These are phyloP conservation scores for Cheilosia pagana DNA, from an alignment of 2,888 invertebrate genomes.

Conservation along the genomic window DNA sequence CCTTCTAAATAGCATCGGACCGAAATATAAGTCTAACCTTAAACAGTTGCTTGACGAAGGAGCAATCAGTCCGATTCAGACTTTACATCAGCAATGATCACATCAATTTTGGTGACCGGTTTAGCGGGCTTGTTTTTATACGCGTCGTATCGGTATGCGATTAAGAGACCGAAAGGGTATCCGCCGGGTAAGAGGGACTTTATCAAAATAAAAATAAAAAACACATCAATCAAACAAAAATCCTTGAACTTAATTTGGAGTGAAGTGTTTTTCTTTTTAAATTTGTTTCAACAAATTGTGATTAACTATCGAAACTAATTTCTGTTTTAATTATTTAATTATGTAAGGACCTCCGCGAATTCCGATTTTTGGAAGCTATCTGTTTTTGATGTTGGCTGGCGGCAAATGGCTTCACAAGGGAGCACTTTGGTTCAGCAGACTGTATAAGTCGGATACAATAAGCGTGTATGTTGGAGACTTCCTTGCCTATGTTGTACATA, in stretches of 20 bases:
- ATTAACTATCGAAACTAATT: constrained; percentile 14
- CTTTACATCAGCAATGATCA: constrained; percentile 78
- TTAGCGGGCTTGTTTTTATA: constrained; percentile 82
- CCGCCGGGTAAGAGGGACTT: constrained; percentile 85
- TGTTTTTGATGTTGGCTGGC: constrained; percentile 85
- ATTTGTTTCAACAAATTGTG: too few species aligned
- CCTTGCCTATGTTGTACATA: constrained; percentile 85
- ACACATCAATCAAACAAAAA: too few species aligned
- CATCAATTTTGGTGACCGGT: constrained; percentile 80
- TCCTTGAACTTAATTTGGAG: too few species aligned
- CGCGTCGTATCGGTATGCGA: constrained; percentile 82
- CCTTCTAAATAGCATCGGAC: background rate
- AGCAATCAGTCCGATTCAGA: constrained; percentile 45
- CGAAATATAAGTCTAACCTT: background rate
- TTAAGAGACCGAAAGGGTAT: constrained; percentile 84
- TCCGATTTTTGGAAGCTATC: constrained; percentile 87
- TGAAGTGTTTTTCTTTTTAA: too few species aligned
- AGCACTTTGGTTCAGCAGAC: constrained; percentile 84
- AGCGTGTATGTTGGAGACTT: constrained; percentile 85
- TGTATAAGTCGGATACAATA: constrained; percentile 86
- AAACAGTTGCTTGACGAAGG: background rate
- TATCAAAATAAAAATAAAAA: too few species aligned
- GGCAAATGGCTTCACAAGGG: constrained; percentile 85
- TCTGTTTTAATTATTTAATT: constrained; percentile 20
- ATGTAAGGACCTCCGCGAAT: constrained; percentile 86